phyloP scores from a whole-genome alignment of 2,888 invertebrate species.

The Brenthis daphne region DNA sequence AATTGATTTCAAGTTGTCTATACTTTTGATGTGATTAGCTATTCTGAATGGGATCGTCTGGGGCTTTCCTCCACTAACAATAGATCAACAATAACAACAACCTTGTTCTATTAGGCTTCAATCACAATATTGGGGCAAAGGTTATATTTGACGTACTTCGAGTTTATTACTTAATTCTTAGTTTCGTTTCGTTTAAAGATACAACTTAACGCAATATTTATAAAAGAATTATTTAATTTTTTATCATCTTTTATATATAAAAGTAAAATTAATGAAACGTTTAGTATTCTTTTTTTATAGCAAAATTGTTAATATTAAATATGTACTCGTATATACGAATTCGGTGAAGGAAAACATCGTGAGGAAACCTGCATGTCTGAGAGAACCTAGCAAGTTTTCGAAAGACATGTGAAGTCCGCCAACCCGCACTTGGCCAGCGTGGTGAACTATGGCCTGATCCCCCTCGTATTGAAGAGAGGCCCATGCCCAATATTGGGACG shows the following conservation, averaged over 20 bases:
- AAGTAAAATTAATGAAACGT: no score
- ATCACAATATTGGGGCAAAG: constrained; percentile 74
- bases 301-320: no score
- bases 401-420: no score
- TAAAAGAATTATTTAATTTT: background rate
- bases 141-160: constrained; percentile 56
- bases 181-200: constrained; percentile 19
- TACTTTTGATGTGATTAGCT: constrained; percentile 20
- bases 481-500: no score
- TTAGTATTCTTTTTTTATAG: no score
- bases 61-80: constrained; percentile 49
- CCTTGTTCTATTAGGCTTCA: constrained; percentile 69
- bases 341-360: no score
- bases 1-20: constrained; percentile 19
- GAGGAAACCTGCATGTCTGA: no score
- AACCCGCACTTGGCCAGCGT: no score
- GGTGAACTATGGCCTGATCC: no score
- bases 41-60: constrained; percentile 29
- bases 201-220: constrained; percentile 6
- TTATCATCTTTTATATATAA: background rate
- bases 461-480: no score
- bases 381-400: no score
- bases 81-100: constrained; percentile 58
- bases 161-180: constrained; percentile 1
- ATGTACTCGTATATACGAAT: no score